Evolutionary conservation across 2,797 vertebrate species (phyloP).

Genomic region (Synanceia verrucosa): DNA sequence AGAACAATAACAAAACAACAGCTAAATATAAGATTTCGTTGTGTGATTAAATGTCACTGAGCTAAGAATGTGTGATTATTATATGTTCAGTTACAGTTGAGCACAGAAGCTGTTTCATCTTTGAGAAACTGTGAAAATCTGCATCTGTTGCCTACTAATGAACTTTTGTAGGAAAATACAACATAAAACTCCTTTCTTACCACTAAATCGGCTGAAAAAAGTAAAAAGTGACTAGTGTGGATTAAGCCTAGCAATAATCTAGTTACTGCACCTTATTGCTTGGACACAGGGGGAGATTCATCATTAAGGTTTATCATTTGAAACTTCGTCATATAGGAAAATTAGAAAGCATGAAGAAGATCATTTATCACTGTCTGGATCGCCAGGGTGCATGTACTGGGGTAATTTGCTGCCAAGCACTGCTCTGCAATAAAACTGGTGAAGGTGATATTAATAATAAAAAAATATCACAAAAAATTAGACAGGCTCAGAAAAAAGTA

Average conservation of each 20-base stretch:
- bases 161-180: not conserved
- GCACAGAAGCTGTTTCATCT: not conserved
- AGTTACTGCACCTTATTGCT: constrained; percentile 33
- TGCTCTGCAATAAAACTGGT: constrained; percentile 31
- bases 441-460: constrained; percentile 22
- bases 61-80: not conserved
- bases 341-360: constrained; percentile 30
- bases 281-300: constrained; percentile 27
- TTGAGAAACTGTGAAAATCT: not conserved
- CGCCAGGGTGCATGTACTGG: constrained; percentile 1
- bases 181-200: constrained; percentile 1
- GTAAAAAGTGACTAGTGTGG: not conserved
- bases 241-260: constrained; percentile 26
- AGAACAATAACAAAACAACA: too few species aligned
- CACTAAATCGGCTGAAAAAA: constrained; percentile 7
- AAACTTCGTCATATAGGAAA: constrained; percentile 21
- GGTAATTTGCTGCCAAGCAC: constrained; percentile 15
- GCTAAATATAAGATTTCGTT: not conserved
- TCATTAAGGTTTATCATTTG: constrained; percentile 48
- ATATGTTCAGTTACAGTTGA: not conserved
- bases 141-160: not conserved
- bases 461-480: constrained; percentile 18
- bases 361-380: constrained; percentile 59
- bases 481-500: constrained; percentile 2
- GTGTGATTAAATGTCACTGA: not conserved